Evolutionary conservation across 2,888 invertebrate genomes (phyloP).

Genomic region (Stomorhina lunata): DNA sequence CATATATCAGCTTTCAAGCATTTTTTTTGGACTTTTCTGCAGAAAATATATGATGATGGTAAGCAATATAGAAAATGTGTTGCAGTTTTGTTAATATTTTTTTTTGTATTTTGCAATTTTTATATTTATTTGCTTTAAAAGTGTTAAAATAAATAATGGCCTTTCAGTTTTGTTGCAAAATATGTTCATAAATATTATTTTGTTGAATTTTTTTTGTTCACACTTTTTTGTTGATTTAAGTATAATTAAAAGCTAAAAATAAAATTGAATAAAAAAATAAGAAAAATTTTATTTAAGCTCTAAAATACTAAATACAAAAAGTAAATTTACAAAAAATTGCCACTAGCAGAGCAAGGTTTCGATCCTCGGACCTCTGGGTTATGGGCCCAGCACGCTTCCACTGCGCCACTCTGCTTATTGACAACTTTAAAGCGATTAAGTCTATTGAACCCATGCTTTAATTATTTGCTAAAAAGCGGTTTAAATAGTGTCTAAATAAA

Average conservation of each 20-base stretch:
- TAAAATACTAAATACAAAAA: neutral
- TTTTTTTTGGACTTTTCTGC: constrained; percentile 13
- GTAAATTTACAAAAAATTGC: neutral
- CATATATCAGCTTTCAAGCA: constrained; percentile 62
- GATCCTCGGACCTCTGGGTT: constrained; percentile 82
- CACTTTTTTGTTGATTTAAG: neutral
- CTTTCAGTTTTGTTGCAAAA: constrained; percentile 18
- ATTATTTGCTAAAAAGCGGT: no score
- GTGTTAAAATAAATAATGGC: constrained; percentile 62
- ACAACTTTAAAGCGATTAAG: neutral
- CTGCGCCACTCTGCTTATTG: constrained; percentile 87
- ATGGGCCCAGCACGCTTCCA: constrained; percentile 91
- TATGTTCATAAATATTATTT: neutral
- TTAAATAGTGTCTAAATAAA: neutral
- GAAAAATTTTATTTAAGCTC: neutral
- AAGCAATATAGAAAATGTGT: constrained; percentile 1
- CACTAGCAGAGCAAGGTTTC: constrained; percentile 80
- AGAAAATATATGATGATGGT: constrained; percentile 11
- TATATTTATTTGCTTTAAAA: constrained; percentile 37
- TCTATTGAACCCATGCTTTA: neutral
- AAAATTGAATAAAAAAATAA: neutral
- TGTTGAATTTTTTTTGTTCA: neutral
- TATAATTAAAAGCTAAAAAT: neutral
- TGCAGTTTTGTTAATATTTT: neutral
- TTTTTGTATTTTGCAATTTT: constrained; percentile 1